Base-by-base conservation (phyloP, 2,888 invertebrate genomes). In the Himalopsyche anomala region DNA sequence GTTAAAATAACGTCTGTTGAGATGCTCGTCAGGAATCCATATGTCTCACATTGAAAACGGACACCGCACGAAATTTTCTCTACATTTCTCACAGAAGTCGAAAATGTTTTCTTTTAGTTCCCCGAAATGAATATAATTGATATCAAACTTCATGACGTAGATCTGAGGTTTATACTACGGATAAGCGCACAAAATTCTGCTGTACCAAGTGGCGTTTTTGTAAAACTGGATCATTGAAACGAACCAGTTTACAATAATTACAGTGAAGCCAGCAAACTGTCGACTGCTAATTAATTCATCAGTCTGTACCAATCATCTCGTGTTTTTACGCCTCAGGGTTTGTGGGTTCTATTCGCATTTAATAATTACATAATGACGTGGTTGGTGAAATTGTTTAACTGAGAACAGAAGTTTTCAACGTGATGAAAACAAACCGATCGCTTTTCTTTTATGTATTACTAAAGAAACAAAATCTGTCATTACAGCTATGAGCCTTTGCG, bases 251-350 rank as follows among this genome's bases (percentile, higher is more conserved):
- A 36, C 36, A 28, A 38, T 74, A 38, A 74, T 74, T 38, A 74
- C 36, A 74, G 38, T 15, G 5, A 36, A 11, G 19, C n/a, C 74
- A 12, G 38, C 51, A 38, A 36, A 74, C 74, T 74, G 74, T 74
- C 74, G 36, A 74, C 74, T 74, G 74, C 36, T 74, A 74, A 74
- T 74, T 74, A 38, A 74, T 74, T 74, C 74, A 36, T 36, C 36
- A 36, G 19, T 74, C 36, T 62, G 28, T 74, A 36, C 74, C 74
- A 74, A 74, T 74, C 74, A 36, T 38, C 38, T 74, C 74, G 74
- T 38, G 74, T 74, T 74, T 74, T 74, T 11, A 74, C 15, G 36
- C 36, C 74, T 36, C 38, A 15, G 36, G 74, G 38, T 15, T 74
- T 69, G 11, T 69, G 28, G 9, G 69, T 69, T 69, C 69, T n/a